Base-by-base conservation (phyloP, 2,113 vertebrate species). In the Cebus imitator region DNA sequence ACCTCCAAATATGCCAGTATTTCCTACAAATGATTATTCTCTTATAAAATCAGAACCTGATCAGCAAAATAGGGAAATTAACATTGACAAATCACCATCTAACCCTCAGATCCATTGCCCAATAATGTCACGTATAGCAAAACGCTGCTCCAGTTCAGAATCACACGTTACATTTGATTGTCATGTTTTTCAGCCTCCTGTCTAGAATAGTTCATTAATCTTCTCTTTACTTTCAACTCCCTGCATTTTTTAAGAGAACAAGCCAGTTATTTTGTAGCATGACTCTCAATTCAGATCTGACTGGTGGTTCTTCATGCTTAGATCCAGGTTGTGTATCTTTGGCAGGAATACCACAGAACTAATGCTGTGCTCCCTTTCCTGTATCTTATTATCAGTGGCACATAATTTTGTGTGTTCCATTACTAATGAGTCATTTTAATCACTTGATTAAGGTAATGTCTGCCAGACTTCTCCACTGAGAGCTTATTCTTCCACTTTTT, bases 61-160 rank as follows among this genome's bases (percentile, higher is more conserved):
- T 40, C 14, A 64, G 40, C 32, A 50, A 61, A 61, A 32, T 50
- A 16, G 50, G 72, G 61, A 58, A 68, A 43, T 25, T 5, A 61
- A 32, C 20, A 61, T 1, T 3, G 27, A 32, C 23, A 32, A 1
- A 16, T 61, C 48, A 43, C 55, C 72, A 52, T 48, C 43, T 58
- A 37, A 50, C 40, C 12, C 35, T 91, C 45, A 68, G 52, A 32
- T 37, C 72, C 68, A 32, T 11, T 70, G 55, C 45, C 18, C n/a
- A 40, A 1, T 35, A 52, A 18, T 14, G 2, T 50, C 11, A 8
- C 0, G 8, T 25, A 6, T 5, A 64, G 48, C 4, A 48, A 70
- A 92, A 70, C 10, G 10, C 25, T 32, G 6, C n/a, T 55, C 23
- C n/a, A 52, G 11, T 80, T 92, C 50, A 73, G 80, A 92, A 75